Conservation (phyloP, 2,888 invertebrate species). For the Yponomeuta evonymella region DNA sequence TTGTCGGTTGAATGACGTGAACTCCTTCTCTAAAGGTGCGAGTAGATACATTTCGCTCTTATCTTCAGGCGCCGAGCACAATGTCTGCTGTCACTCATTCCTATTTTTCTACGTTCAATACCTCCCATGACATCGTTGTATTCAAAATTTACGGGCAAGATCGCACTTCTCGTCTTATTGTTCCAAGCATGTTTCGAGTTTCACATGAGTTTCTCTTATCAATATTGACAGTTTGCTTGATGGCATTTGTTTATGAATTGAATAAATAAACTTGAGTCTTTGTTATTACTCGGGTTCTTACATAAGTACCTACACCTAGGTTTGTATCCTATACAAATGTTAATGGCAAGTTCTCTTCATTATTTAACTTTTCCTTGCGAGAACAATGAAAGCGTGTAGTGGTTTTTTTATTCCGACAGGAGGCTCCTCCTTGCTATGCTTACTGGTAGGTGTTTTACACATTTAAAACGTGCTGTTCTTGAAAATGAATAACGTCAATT, state of each 20-base stretch:
- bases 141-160: slow-evolving; percentile 10
- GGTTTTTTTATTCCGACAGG: too few relatives aligned
- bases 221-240: slow-evolving; percentile 12
- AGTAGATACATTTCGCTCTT: slow-evolving; percentile 12
- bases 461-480: too few relatives aligned
- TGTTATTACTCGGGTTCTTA: too few relatives aligned
- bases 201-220: slow-evolving; percentile 17
- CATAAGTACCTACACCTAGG: too few relatives aligned
- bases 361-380: too few relatives aligned
- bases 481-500: too few relatives aligned
- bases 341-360: too few relatives aligned
- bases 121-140: slow-evolving; percentile 18
- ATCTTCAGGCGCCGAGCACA: slow-evolving; percentile 14
- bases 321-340: too few relatives aligned
- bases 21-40: slow-evolving; percentile 12
- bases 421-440: too few relatives aligned
- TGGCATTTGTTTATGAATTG: not conserved
- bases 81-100: slow-evolving; percentile 22
- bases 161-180: slow-evolving; percentile 9
- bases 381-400: too few relatives aligned
- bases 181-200: slow-evolving; percentile 5
- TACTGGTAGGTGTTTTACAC: too few relatives aligned
- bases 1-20: slow-evolving; percentile 19
- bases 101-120: slow-evolving; percentile 21
- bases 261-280: slow-evolving; percentile 6